A percentile compares a stretch with the other conserved stretches of the same genome.
Evolutionary conservation across 2,113 vertebrate genomes (phyloP).

Genomic region (Oenanthe melanoleuca): DNA sequence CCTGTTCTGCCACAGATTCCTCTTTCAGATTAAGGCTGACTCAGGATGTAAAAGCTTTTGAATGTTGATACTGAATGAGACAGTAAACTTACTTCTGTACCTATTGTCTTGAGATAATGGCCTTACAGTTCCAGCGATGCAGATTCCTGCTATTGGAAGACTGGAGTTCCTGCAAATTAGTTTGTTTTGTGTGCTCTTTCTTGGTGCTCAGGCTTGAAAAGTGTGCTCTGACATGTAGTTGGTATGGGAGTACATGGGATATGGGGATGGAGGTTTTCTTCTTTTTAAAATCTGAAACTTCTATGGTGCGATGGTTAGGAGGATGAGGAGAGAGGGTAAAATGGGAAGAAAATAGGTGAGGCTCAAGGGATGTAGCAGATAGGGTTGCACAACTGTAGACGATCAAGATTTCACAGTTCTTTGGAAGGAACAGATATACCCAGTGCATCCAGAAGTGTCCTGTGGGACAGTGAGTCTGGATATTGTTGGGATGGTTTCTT

Average conservation of each 20-base stretch:
- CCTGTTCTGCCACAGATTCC: background rate
- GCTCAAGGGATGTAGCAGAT: background rate
- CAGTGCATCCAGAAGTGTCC: background rate
- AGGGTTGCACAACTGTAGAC: background rate
- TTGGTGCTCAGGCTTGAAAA: background rate
- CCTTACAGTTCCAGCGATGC: accelerated
- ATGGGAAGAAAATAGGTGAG: background rate
- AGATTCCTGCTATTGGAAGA: background rate
- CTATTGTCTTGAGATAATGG: background rate
- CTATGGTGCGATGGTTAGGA: background rate
- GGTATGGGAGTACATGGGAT: background rate
- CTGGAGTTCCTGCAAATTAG: background rate
- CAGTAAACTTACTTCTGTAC: background rate
- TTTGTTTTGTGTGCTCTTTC: background rate
- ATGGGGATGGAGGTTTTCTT: background rate
- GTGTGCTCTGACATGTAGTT: background rate
- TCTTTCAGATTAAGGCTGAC: background rate
- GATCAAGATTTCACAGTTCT: background rate
- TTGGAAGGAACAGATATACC: background rate
- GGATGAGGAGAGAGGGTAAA: background rate
- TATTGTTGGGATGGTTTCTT: background rate
- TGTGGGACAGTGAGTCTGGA: background rate
- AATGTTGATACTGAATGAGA: background rate
- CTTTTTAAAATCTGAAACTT: background rate
- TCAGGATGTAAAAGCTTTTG: background rate